Conservation (phyloP, 2,113 vertebrate genomes). For the Plecotus auritus region DNA sequence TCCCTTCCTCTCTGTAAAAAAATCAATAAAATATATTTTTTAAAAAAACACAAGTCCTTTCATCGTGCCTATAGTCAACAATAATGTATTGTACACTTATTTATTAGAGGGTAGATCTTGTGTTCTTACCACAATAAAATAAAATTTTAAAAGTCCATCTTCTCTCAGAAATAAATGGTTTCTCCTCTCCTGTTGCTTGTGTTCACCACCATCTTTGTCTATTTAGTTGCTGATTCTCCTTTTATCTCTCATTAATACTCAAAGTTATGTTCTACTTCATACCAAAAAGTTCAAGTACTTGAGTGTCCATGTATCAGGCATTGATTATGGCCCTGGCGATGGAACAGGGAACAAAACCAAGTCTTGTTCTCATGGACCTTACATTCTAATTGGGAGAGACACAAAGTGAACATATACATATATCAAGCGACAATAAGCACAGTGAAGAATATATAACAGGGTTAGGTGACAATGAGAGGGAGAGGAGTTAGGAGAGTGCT, state of each 20-base stretch:
- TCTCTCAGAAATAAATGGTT: not conserved
- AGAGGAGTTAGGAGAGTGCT: not conserved
- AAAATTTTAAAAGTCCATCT: not conserved
- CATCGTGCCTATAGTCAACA: not conserved
- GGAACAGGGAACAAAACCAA: not conserved
- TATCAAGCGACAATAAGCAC: not conserved
- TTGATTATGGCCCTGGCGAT: not conserved
- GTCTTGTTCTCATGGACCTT: not conserved
- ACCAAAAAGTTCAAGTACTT: constrained; percentile 15
- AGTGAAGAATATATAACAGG: not conserved
- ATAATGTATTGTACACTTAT: not conserved
- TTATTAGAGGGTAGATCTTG: not conserved
- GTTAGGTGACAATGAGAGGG: not conserved
- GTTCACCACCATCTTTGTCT: not conserved
- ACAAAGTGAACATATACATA: not conserved
- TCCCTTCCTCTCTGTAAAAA: no score
- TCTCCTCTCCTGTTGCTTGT: not conserved
- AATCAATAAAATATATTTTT: no score
- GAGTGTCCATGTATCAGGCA: not conserved
- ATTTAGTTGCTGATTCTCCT: not conserved
- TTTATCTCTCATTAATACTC: not conserved
- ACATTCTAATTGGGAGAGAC: not conserved
- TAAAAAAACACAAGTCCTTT: not conserved
- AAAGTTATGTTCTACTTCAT: not conserved
- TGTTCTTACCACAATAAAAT: not conserved